Conservation (phyloP, 2,113 vertebrate species). For the Eulacestoma nigropectus region DNA sequence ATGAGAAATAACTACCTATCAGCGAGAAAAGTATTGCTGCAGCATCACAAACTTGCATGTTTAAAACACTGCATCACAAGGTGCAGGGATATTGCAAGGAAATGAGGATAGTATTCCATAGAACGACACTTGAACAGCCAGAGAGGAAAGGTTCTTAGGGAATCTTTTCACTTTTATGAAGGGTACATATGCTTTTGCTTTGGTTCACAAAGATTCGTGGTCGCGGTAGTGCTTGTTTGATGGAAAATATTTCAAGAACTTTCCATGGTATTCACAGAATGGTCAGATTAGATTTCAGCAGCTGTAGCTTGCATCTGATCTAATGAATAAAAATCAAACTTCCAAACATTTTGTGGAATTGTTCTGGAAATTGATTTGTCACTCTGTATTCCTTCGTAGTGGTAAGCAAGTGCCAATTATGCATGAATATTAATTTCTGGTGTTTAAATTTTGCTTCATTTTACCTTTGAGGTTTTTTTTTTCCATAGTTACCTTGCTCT, state of each 20-base stretch:
- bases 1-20: background rate
- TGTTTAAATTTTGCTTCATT: background rate
- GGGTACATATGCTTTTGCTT: background rate
- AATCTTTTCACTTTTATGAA: background rate
- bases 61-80: conserved; percentile 18
- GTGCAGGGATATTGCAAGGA: background rate
- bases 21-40: conserved; percentile 33
- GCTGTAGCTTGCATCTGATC: background rate
- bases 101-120: background rate
- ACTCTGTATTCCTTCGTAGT: background rate
- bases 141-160: background rate
- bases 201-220: background rate
- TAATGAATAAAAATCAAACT: conserved; percentile 32
- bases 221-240: background rate
- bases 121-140: background rate
- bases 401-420: background rate
- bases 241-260: conserved; percentile 26
- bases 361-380: background rate
- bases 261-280: background rate
- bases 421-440: background rate
- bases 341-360: background rate
- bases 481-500: conserved; percentile 21
- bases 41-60: conserved; percentile 52
- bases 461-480: background rate
- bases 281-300: background rate